Conservation (phyloP, 1,140 invertebrate species). For the Drosophila dunni region DNA sequence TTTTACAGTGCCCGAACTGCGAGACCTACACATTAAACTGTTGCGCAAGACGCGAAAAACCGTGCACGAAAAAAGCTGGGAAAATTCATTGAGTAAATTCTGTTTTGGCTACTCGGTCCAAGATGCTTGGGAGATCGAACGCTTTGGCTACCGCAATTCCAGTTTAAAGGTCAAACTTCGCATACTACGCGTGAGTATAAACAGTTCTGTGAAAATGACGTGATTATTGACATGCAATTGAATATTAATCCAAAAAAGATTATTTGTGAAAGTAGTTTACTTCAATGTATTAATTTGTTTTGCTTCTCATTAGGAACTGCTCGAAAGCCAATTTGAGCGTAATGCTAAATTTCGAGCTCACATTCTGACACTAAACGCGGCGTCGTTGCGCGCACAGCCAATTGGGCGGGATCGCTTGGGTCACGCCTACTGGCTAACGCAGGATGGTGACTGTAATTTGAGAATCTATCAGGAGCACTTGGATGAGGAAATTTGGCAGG, state of each 20-base stretch:
- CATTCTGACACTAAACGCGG: conserved; percentile 92
- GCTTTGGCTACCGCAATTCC: conserved; percentile 97
- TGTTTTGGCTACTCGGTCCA: conserved; percentile 93
- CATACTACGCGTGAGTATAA: conserved; percentile 90
- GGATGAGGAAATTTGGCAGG: conserved; percentile 97
- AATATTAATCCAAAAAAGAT: not conserved
- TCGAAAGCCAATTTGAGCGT: conserved; percentile 97
- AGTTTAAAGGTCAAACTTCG: conserved; percentile 94
- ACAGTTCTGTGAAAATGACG: not conserved
- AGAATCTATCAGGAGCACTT: conserved; percentile 96
- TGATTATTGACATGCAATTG: too few relatives aligned
- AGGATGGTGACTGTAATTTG: conserved; percentile 95
- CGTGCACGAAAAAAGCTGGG: conserved; percentile 95
- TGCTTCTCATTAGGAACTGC: conserved; percentile 88
- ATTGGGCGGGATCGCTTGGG: conserved; percentile 96
- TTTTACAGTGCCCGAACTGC: conserved; percentile 90
- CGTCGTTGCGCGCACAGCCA: conserved; percentile 93
- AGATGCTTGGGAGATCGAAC: conserved; percentile 98
- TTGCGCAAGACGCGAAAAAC: conserved; percentile 94
- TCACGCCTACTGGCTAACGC: conserved; percentile 96
- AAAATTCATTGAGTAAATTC: conserved; percentile 94
- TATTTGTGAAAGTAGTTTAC: not conserved
- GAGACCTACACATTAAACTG: conserved; percentile 95
- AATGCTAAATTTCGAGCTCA: conserved; percentile 97
- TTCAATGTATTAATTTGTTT: conserved; percentile 13